Percentiles rank a stretch among this genome's conserved stretches.
Conservation (phyloP, 1,140 invertebrate species). For the Chironomus striatipennis region DNA sequence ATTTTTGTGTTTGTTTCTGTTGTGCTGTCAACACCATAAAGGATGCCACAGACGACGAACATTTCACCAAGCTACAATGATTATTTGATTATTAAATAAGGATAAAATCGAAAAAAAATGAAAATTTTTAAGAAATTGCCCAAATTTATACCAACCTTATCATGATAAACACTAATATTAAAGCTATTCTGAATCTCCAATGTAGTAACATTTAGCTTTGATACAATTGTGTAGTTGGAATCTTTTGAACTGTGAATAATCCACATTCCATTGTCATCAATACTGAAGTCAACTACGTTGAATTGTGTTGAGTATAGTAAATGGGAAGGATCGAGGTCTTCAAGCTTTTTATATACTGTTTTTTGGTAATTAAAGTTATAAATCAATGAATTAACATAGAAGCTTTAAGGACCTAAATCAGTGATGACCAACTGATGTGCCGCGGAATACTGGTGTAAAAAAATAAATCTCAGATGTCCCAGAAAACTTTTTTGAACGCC, state of each 20-base stretch:
- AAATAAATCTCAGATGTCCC: too few relatives aligned
- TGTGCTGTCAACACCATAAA: conserved; percentile 83
- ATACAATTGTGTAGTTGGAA: conserved; percentile 76
- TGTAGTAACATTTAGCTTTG: conserved; percentile 60
- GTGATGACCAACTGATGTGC: too few relatives aligned
- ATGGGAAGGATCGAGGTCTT: conserved; percentile 41
- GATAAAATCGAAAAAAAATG: too few relatives aligned
- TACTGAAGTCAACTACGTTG: conserved; percentile 82
- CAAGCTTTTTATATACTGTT: conserved; percentile 29
- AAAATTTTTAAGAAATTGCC: too few relatives aligned
- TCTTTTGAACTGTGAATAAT: conserved; percentile 68
- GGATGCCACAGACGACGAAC: conserved; percentile 89
- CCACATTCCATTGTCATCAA: conserved; percentile 91
- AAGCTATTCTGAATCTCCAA: conserved; percentile 69
- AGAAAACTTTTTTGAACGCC: too few relatives aligned
- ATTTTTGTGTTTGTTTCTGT: conserved; percentile 76
- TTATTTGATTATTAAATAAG: not conserved
- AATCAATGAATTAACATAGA: not conserved
- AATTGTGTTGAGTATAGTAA: conserved; percentile 58
- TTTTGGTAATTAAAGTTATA: not conserved
- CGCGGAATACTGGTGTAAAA: too few relatives aligned
- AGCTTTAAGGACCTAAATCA: too few relatives aligned
- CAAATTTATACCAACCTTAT: conserved; percentile 45
- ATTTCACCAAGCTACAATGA: conserved; percentile 67
- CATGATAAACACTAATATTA: conserved; percentile 87